Base-by-base conservation (phyloP, 2,888 invertebrate genomes). In the Odontothrips loti region DNA sequence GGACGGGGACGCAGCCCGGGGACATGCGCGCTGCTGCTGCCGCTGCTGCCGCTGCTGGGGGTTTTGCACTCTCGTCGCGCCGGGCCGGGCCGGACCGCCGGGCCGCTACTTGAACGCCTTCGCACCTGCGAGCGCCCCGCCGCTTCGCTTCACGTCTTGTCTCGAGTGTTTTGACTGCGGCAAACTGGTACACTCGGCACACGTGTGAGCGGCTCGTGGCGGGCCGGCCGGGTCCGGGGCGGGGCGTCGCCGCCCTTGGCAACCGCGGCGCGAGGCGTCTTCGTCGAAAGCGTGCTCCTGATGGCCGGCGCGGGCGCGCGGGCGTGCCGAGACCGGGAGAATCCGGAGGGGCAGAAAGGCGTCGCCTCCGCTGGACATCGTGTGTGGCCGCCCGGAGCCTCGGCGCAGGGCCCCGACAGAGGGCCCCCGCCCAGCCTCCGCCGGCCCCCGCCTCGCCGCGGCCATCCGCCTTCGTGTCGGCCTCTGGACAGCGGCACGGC, bases 361-460 rank as follows among this genome's bases (percentile, higher is more conserved):
- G 68, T 75, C 68, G 68, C 27, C 68, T 58, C 34, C 20, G 58
- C 58, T 27, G 68, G 68, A 75, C 68, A 75, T 27, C 68, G 68
- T 75, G 68, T 75, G 68, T 75, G 68, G 68, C 68, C 68, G 68
- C 27, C 68, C 68, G 10, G 27, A 8, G 23, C 23, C 27, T 17
- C 58, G 34, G 58, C n/a, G 58, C 20, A 17, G 20, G 68, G 23
- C 68, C 68, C 27, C 27, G 34, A 6, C n/a, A n/a, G n/a, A n/a
- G n/a, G n/a, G n/a, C n/a, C n/a, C n/a, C n/a, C n/a, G n/a, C n/a
- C n/a, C n/a, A n/a, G n/a, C n/a, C n/a, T n/a, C n/a, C n/a, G n/a
- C n/a, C n/a, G n/a, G n/a, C n/a, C n/a, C n/a, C n/a, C n/a, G n/a
- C n/a, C n/a, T n/a, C n/a, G 34, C 34, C 68, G 27, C 68, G 68